Percentiles rank a stretch among this genome's conserved stretches.
Evolutionary conservation across 2,888 invertebrate species (phyloP).

Genomic region (Lochmaea crataegi): DNA sequence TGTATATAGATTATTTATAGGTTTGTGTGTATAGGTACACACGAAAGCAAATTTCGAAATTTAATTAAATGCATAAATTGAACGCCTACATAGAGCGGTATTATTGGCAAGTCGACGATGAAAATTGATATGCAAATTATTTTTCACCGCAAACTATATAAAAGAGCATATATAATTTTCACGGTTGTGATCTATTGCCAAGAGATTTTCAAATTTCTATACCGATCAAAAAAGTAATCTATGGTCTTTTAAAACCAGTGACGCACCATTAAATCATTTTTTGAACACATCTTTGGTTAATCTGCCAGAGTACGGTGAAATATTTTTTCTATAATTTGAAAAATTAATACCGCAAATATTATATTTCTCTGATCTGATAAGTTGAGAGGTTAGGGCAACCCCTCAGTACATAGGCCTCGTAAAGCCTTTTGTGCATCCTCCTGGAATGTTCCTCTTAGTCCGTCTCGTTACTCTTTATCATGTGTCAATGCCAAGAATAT

Average conservation of each 20-base stretch:
- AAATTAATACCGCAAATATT: too few relatives aligned
- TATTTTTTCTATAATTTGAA: too few relatives aligned
- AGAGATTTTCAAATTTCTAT: neutral
- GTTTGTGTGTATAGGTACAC: slow-evolving; percentile 30
- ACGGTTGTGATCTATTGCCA: slow-evolving; percentile 3
- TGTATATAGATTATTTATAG: slow-evolving; percentile 34
- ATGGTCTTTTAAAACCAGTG: neutral
- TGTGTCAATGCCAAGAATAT: too few relatives aligned
- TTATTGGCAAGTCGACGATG: slow-evolving; percentile 25
- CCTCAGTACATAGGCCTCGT: too few relatives aligned
- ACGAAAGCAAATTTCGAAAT: slow-evolving; percentile 25
- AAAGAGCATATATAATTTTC: slow-evolving; percentile 17
- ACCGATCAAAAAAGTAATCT: neutral
- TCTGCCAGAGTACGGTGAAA: too few relatives aligned
- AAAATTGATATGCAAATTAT: slow-evolving; percentile 35
- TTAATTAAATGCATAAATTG: slow-evolving; percentile 37
- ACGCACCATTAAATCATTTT: neutral
- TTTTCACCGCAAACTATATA: slow-evolving; percentile 15
- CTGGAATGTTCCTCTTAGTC: too few relatives aligned
- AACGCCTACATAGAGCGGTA: slow-evolving; percentile 2
- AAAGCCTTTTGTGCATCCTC: too few relatives aligned
- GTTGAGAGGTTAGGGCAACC: too few relatives aligned
- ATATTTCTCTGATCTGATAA: too few relatives aligned
- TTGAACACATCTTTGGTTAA: too few relatives aligned
- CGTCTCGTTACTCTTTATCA: too few relatives aligned